Evolutionary conservation across 1,140 invertebrate species (phyloP), one percentile per base, ranked within the genome.

Genomic region (Papilio aristodemus): DNA sequence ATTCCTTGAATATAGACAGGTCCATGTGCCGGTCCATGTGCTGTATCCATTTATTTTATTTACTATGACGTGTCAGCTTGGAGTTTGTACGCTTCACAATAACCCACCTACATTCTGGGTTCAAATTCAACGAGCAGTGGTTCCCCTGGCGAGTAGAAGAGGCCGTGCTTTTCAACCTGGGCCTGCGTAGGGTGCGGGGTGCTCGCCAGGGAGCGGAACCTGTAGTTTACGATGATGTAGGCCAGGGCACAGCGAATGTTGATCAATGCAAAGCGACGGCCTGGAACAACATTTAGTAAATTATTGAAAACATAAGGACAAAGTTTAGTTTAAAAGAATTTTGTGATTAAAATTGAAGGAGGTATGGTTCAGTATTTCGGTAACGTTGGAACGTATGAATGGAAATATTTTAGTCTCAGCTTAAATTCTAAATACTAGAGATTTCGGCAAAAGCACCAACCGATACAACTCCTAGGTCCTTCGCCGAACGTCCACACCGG

Each of bases 401-500:
- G n/a, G n/a, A n/a, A n/a, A n/a, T n/a, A n/a, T n/a, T n/a, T n/a
- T n/a, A n/a, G n/a, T n/a, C n/a, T n/a, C n/a, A n/a, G n/a, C n/a
- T n/a, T n/a, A n/a, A n/a, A n/a, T n/a, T n/a, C n/a, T n/a, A n/a
- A n/a, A n/a, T n/a, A n/a, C n/a, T n/a, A n/a, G n/a, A n/a, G n/a
- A n/a, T n/a, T n/a, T n/a, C n/a, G n/a, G n/a, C 36, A 62, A 17
- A 38, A 39, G 8, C n/a, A 63, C n/a, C 25, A 43, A 64, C 60
- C 60, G n/a, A 64, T 64, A 27, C 60, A 64, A 43, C 60, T 64
- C 38, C 60, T 64, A 4, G 60, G 60, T 6, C 60, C 60, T 39
- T 64, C 60, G 5, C 60, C 60, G 22, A 64, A 64, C 11, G 60
- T 22, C 37, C 38, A 64, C 10, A 43, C 38, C 0, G 38, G 38